Base-by-base conservation (phyloP, 35 echinoderm and acorn worm species). In the Heliocidaris tuberculata region DNA sequence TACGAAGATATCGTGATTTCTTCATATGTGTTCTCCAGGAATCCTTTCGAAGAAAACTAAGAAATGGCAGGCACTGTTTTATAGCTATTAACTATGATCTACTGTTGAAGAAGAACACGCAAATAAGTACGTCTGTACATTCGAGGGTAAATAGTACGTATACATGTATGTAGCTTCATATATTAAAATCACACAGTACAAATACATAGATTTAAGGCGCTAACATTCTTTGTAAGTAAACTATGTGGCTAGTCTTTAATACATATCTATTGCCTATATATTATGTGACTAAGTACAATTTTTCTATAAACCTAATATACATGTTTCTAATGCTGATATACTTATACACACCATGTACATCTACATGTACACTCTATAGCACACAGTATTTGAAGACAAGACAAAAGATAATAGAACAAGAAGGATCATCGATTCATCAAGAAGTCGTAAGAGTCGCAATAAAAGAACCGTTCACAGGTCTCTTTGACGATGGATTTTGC, bases 281-380 rank as follows among this genome's bases (percentile, higher is more conserved):
- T n/a, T 21, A 15, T 78, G 7, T 17, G 65, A 27, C 2, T 78
- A n/a, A 78, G 65, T 78, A 78, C 65, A 78, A 19, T 27, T 78
- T 78, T 78, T 78, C 65, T 78, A 78, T 78, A 78, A 78, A n/a
- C 65, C 21, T 78, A 78, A 78, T 78, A 78, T 78, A 78, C 65
- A 78, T 24, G 65, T 78, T 27, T 27, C 21, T 78, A 78, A 78
- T 78, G 65, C 65, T 78, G 27, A 78, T 78, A n/a, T 78, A 3
- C 19, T n/a, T 78, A 78, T 78, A 78, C 65, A 78, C n/a, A n/a
- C n/a, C n/a, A 70, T 78, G 7, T 78, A 3, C 19, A 78, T 78
- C n/a, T 78, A 78, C 65, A 78, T 27, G 8, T 19, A n/a, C 65
- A 27, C 65, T 78, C 19, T 78, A 78, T 78, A 78, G 65, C 65